Evolutionary conservation across 23 tunicate species (phyloP), one percentile per base, ranked within the genome.

Genomic region (Trididemnum clinides): DNA sequence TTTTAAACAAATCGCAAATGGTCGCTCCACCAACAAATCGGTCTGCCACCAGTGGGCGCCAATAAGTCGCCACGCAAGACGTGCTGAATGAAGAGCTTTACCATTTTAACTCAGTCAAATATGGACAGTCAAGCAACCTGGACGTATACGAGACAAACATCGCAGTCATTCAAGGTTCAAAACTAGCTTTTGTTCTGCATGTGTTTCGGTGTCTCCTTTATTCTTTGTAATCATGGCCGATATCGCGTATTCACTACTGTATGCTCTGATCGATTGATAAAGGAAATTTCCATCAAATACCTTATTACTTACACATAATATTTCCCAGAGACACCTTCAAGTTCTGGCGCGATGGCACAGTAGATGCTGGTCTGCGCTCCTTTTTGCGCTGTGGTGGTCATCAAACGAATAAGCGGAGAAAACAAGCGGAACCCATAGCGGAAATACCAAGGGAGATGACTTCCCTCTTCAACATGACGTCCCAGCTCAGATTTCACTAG

Each of bases 331-430:
- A 84, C 86, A 29, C 44, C 49, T 39, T 58, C 83, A 33, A 90
- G 51, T 33, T 90, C 95, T 6, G 95, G 95, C 1, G 95, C 95
- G 49, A 90, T 84, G 0, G 95, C 90, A 37, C 95, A 90, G 37
- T 85, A 85, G 7, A 90, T 86, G 23, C 51, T 51, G 33, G 90
- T 85, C 69, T 90, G 95, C 64, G 95, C 95, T 22, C 95, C 95
- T 20, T 90, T 88, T 29, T 66, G 78, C 7, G 95, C 83, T 2
- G 95, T 85, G 6, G 12, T 10, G 10, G 15, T 3, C 23, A 23
- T 2, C 30, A 74, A 15, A 22, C 25, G 6, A 12, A 18, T 23
- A 28, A n/a, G 2, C 3, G 81, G 81, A 3, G 4, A 2, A 6
- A 37, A 6, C 28, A 37, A 23, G 2, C 18, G 6, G 18, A n/a